Conservation (phyloP, 1,140 invertebrate genomes). For the Temnothorax curvispinosus region DNA sequence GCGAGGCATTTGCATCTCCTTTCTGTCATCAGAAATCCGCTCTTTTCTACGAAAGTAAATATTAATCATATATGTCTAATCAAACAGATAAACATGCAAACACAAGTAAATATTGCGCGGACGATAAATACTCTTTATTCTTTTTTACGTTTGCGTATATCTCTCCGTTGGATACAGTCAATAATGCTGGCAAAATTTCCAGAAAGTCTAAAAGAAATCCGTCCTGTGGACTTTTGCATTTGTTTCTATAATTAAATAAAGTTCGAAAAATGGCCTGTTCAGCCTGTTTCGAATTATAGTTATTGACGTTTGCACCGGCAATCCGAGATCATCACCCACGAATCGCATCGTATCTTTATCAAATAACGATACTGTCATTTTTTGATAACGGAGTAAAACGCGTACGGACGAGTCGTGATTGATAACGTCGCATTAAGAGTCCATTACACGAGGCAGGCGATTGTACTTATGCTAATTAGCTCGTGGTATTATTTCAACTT, state of each 20-base stretch:
- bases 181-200: neutral
- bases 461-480: constrained; percentile 53
- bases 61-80: constrained; percentile 5
- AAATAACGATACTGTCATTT: neutral
- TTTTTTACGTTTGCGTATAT: neutral
- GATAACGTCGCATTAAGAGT: constrained; percentile 27
- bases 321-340: neutral
- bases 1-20: constrained; percentile 4
- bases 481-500: constrained; percentile 25
- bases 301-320: neutral
- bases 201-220: neutral
- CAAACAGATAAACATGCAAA: constrained; percentile 26
- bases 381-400: neutral
- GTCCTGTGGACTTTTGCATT: neutral
- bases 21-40: neutral
- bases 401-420: constrained; percentile 1
- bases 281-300: neutral
- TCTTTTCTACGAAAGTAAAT: constrained; percentile 23
- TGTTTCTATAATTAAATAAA: neutral
- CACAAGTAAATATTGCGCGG: constrained; percentile 16
- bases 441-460: constrained; percentile 7
- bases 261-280: neutral
- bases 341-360: neutral
- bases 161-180: neutral
- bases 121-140: constrained; percentile 9